A percentile compares a stretch with the other conserved stretches of the same genome.
Conservation (phyloP, 2,888 invertebrate species). For the Cheilosia scutellata region DNA sequence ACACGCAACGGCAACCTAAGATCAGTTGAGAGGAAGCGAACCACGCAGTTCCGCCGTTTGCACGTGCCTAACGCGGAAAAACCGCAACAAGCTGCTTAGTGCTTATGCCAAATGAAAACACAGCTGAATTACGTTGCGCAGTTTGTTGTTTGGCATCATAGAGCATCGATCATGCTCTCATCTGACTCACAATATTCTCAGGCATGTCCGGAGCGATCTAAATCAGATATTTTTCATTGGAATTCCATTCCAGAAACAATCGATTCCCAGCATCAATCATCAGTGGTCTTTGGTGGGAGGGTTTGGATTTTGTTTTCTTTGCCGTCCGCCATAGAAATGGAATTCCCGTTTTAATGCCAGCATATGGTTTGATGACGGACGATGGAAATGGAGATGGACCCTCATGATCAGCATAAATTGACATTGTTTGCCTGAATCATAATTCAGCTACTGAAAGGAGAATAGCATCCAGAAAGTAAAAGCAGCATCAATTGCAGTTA, state of each 20-base stretch:
- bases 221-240: slow-evolving; percentile 38
- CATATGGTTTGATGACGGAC: slow-evolving; percentile 32
- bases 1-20: slow-evolving; percentile 15
- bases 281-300: not conserved
- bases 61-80: slow-evolving; percentile 36
- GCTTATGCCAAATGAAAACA: not conserved
- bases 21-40: slow-evolving; percentile 14
- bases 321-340: slow-evolving; percentile 2
- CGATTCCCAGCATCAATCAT: slow-evolving; percentile 46
- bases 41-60: not conserved
- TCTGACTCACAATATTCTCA: slow-evolving; percentile 46
- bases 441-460: slow-evolving; percentile 17
- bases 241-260: slow-evolving; percentile 40
- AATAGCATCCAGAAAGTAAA: slow-evolving; percentile 31
- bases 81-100: slow-evolving; percentile 20
- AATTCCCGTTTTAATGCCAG: slow-evolving; percentile 38
- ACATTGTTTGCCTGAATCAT: slow-evolving; percentile 37
- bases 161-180: slow-evolving; percentile 18
- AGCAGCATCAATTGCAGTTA: slow-evolving; percentile 61
- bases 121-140: not conserved
- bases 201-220: slow-evolving; percentile 48
- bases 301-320: not conserved
- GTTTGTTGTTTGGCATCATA: not conserved
- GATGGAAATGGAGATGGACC: slow-evolving; percentile 9
- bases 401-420: slow-evolving; percentile 52